phyloP scores from a whole-genome alignment of 1,140 invertebrate species.

The Homalodisca vitripennis region DNA sequence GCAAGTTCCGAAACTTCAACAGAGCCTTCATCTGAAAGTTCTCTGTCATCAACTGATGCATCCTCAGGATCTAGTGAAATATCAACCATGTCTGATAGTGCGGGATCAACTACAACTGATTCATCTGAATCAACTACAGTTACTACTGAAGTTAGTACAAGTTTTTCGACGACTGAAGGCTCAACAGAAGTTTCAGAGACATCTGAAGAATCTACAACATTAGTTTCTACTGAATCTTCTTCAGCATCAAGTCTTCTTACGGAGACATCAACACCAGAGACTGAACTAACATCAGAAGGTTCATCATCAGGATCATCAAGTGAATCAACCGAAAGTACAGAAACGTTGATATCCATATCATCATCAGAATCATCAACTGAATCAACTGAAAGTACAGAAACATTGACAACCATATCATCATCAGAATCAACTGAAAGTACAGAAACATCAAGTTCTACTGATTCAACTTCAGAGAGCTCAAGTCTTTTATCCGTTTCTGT shows the following conservation, averaged over 20 bases:
- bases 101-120: not conserved
- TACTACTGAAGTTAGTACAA: not conserved
- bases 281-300: slow-evolving; percentile 3
- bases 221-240: slow-evolving; percentile 6
- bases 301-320: slow-evolving; percentile 37
- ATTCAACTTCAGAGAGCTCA: not conserved
- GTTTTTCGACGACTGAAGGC: not conserved
- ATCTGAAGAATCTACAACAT: slow-evolving; percentile 6
- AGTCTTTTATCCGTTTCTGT: not conserved
- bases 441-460: no score
- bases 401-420: no score
- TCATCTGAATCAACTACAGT: not conserved
- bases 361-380: slow-evolving; percentile 38
- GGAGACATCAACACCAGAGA: slow-evolving; percentile 32
- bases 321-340: slow-evolving; percentile 40
- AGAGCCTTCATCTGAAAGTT: not conserved
- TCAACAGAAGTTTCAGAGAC: not conserved
- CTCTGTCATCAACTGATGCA: not conserved
- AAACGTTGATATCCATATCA: no score
- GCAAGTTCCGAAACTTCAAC: not conserved
- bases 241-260: not conserved
- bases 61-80: slow-evolving; percentile 13
- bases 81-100: not conserved
- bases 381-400: slow-evolving; percentile 32
- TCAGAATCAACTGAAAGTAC: slow-evolving; percentile 36